These are phyloP conservation scores for Scophthalmus maximus DNA, from an alignment of 2,113 vertebrate genomes.

Conservation along the genomic window DNA sequence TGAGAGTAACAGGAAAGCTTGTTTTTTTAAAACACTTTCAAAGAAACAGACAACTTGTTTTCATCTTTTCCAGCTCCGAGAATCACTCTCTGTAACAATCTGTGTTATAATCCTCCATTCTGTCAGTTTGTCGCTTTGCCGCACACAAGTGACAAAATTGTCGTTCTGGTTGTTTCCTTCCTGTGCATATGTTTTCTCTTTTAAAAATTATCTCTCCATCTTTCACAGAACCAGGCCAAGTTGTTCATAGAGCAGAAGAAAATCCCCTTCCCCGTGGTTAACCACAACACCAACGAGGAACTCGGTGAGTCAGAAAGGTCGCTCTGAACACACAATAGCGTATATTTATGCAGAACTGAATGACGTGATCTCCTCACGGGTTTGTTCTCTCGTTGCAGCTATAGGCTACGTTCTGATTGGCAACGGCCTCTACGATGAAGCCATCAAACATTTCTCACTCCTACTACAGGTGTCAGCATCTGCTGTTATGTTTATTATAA, in stretches of 20 bases:
- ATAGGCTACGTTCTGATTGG: slow-evolving; percentile 96
- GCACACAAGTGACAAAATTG: no score
- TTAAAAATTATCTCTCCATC: not conserved
- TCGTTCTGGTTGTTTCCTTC: not conserved
- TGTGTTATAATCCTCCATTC: not conserved
- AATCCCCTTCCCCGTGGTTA: slow-evolving; percentile 93
- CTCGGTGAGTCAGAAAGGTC: slow-evolving; percentile 84
- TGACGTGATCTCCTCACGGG: not conserved
- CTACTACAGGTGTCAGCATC: slow-evolving; percentile 90
- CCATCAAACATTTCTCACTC: slow-evolving; percentile 94
- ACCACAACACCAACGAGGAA: slow-evolving; percentile 93
- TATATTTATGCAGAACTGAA: not conserved
- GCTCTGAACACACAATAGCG: not conserved
- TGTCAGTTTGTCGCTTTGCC: not conserved
- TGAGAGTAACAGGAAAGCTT: not conserved
- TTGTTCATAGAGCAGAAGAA: slow-evolving; percentile 93
- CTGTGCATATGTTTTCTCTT: not conserved
- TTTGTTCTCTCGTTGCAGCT: slow-evolving; percentile 80
- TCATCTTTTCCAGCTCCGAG: not conserved
- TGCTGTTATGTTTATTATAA: not conserved
- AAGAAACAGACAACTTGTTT: not conserved
- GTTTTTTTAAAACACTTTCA: not conserved
- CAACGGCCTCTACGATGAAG: slow-evolving; percentile 95
- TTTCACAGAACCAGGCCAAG: slow-evolving; percentile 92
- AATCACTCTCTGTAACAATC: no score